These are phyloP conservation scores for Entomobrya multifasciata DNA, from an alignment of 2,888 invertebrate species.

Conservation along the genomic window DNA sequence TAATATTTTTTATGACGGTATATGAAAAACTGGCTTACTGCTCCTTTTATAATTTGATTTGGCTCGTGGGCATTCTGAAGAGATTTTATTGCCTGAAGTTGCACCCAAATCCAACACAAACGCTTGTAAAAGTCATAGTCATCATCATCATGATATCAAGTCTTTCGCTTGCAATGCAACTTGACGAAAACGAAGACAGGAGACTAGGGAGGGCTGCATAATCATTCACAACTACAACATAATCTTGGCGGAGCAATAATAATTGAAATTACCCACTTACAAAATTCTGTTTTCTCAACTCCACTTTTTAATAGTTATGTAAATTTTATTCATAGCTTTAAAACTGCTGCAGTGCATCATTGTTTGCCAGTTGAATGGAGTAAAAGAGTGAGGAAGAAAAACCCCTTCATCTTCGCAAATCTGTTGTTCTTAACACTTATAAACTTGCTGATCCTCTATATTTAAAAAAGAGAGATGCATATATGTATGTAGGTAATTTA, in stretches of 20 bases:
- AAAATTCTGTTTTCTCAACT: constrained; percentile 11
- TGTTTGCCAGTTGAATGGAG: neutral
- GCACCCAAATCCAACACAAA: too few relatives aligned
- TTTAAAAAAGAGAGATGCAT: neutral
- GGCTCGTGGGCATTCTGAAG: constrained; percentile 29
- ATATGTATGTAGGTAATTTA: neutral
- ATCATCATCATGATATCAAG: neutral
- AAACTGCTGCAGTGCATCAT: neutral
- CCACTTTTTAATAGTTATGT: constrained; percentile 58
- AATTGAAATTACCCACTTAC: constrained; percentile 64
- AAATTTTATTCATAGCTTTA: constrained; percentile 54
- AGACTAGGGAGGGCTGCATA: neutral
- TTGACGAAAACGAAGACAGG: neutral
- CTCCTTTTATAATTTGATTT: constrained; percentile 46
- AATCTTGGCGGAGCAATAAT: constrained; percentile 3
- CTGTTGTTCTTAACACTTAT: neutral
- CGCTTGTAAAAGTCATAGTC: neutral
- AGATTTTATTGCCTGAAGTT: neutral
- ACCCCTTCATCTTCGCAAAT: neutral
- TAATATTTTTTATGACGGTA: neutral
- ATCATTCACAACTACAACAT: neutral
- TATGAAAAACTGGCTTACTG: constrained; percentile 15
- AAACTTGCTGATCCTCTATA: too few relatives aligned
- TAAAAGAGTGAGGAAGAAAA: neutral
- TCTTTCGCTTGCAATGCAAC: neutral